Evolutionary conservation across 2,888 invertebrate species (phyloP), one percentile per base, ranked within the genome.

Genomic region (Tillus elongatus): DNA sequence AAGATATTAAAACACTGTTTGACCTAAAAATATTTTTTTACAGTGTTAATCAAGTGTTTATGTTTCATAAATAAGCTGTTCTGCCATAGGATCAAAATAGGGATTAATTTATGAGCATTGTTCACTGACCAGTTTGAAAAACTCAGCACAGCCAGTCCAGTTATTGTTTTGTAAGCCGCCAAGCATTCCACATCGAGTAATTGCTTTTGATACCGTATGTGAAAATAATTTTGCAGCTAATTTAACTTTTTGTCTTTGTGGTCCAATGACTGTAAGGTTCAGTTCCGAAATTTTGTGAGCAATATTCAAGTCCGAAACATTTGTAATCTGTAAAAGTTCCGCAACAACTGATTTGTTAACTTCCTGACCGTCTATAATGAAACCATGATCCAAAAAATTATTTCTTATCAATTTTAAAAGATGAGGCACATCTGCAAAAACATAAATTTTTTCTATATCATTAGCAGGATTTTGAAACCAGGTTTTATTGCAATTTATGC

Each of bases 391-490:
- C 6, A 48, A 8, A 36, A 46, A 49, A 43, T 51, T 41, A 39
- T 50, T 50, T 12, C 47, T 35, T 10, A 46, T 14, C 13, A 50
- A 27, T 41, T 50, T 46, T 10, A 49, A 33, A 11, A 49, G 35
- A 40, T 50, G 47, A 3, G 48, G 44, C 9, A 43, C 43, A 36
- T 50, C 46, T 14, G 42, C 47, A 46, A 46, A 49, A 13, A 42
- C 47, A 41, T 37, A 41, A 33, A 45, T 33, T 19, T 19, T 19
- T 19, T 19, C n/a, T n/a, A n/a, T n/a, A 19, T 19, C n/a, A 19
- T 19, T 19, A 9, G 24, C 24, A 35, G 43, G 44, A 36, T 44
- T 44, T 6, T 2, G 14, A 33, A 43, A 42, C 19, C 24, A 42
- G 15, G 37, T 29, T 13, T 43, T 40, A 26, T 15, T 15, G 24